Evolutionary conservation across 2,888 invertebrate species (phyloP).

Genomic region (Netelia fuscicornis): DNA sequence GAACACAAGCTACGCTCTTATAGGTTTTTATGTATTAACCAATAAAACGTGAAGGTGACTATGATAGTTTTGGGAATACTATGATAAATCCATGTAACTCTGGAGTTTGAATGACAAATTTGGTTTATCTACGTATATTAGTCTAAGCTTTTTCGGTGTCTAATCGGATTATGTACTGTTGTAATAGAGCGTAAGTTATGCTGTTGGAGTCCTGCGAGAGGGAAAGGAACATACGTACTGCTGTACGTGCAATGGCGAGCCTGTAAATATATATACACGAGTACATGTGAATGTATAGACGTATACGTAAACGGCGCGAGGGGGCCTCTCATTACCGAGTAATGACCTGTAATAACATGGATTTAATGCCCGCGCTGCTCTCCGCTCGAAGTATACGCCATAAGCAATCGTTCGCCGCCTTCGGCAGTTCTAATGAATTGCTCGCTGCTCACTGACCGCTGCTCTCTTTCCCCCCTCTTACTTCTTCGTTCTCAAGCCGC

Average conservation of each 20-base stretch:
- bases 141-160: not conserved
- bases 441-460: constrained; percentile 67
- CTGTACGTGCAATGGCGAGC: constrained; percentile 16
- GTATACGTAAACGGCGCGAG: constrained; percentile 76
- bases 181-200: constrained; percentile 42
- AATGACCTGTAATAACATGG: constrained; percentile 81
- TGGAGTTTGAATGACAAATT: not conserved
- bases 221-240: constrained; percentile 8
- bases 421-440: constrained; percentile 81
- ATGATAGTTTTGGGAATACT: too few relatives aligned
- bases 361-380: constrained; percentile 76
- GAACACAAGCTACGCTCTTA: too few relatives aligned
- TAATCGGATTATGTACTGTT: not conserved
- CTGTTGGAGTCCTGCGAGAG: constrained; percentile 22
- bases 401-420: constrained; percentile 80
- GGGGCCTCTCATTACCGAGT: constrained; percentile 79
- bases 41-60: too few relatives aligned
- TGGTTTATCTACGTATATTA: not conserved
- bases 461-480: constrained; percentile 49
- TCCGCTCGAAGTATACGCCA: constrained; percentile 74
- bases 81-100: too few relatives aligned
- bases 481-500: constrained; percentile 37
- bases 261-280: constrained; percentile 22
- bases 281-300: constrained; percentile 30
- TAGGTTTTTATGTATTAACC: too few relatives aligned